Base-by-base conservation (phyloP, 2,113 vertebrate genomes). In the Oceanodroma tethys region DNA sequence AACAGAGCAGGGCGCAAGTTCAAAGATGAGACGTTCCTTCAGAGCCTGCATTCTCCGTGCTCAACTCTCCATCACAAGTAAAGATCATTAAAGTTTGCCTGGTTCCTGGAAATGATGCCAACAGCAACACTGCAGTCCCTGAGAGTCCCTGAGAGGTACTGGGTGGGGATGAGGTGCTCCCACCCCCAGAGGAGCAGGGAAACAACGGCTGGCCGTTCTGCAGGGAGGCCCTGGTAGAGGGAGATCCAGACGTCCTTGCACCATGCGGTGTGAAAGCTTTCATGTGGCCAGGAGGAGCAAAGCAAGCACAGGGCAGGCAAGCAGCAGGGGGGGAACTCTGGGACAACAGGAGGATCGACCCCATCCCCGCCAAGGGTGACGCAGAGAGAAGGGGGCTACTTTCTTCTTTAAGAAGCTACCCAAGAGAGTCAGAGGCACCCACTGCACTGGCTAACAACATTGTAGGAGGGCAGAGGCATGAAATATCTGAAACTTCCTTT, bases 161-260 rank as follows among this genome's bases (percentile, higher is more conserved):
- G 26, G 26, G 6, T 38, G 47, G 10, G 25, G 30, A 34, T 48
- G 50, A 68, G 23, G 38, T 32, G 19, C 50, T 86, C 40, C 22
- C 32, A 42, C 3, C 1, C 13, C 5, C 4, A 30, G 36, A 73
- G 42, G 16, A 53, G 5, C 30, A 36, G 32, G 13, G 60, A 78
- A 52, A 32, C 11, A 56, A 40, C 0, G 1, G 5, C 27, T n/a
- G 26, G 25, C 11, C 4, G 1, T 74, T 59, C 38, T 65, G 9
- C 40, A 55, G 25, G n/a, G 13, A 56, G 13, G 10, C 5, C 27
- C 58, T 45, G 17, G 12, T 10, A 65, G 21, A 63, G 16, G 50
- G 25, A 66, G 9, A 9, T 53, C 38, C 45, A 38, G 34, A 4
- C 1, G 2, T 5, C 42, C 10, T 30, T 43, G 48, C 11, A 6